Base-by-base conservation (phyloP, 2,888 invertebrate species). In the Meghimatium bilineatum region DNA sequence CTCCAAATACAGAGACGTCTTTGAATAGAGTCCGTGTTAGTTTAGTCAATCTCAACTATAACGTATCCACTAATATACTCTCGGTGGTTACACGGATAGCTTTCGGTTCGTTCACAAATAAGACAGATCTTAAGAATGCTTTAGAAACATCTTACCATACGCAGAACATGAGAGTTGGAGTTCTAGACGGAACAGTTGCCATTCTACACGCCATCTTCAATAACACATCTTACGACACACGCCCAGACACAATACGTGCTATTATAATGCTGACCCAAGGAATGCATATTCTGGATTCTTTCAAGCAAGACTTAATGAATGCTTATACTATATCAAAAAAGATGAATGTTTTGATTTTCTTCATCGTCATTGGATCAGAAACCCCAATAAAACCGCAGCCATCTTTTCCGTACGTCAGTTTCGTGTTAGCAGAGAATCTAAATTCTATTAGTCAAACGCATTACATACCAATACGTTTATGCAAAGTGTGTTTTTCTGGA, bases 401-500 rank as follows among this genome's bases (percentile, higher is more conserved):
- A 0, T n/a, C 14, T 77, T 26, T 36, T 6, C 6, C 60, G n/a
- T 49, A 26, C n/a, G 44, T 12, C 8, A 20, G 12, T 44, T 12
- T 67, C 20, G 44, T 67, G 36, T 12, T 69, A 20, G 17, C 23
- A 8, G 49, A 49, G 23, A 44, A 67, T 32, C 2, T 66, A 20
- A 34, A 26, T 12, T 38, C 23, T 34, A n/a, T 34, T 6, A 49
- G 17, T 32, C 49, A 67, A 3, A 66, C 44, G 49, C 34, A 67
- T 6, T 44, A 67, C 12, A 49, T 79, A 12, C 66, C 67, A 14
- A n/a, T 67, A 23, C 32, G 49, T 23, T 32, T 79, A 14, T 80
- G 80, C 17, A 66, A 80, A 34, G 17, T 10, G 6, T 80, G 80
- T 56, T 56, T 32, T 3, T 38, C 67, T 34, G 80, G 80, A 20